Evolutionary conservation across 1,140 invertebrate species (phyloP), one percentile per base, ranked within the genome.

Genomic region (Pygmarrhopalites habei): DNA sequence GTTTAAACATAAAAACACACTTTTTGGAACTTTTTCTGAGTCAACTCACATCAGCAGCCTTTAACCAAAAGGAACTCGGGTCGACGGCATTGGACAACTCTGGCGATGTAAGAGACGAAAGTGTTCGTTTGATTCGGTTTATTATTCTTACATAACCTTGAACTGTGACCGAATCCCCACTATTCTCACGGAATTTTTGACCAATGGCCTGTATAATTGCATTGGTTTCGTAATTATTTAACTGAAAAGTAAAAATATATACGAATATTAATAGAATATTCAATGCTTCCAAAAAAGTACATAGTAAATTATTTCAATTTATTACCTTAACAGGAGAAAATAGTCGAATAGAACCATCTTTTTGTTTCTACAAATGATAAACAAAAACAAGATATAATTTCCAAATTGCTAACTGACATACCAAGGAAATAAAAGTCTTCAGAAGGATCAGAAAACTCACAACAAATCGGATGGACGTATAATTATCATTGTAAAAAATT

Each of bases 371-470:
- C 12, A 28, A 10, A 53, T 5, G 2, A 4, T 28, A 2, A 28
- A 53, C 29, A 55, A 29, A 29, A 55, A 17, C 7, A n/a, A 30
- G n/a, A n/a, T 30, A 15, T 3, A 32, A 19, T n/a, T 15, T 55
- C 2, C 5, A 30, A 30, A 35, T 35, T 5, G 15, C 5, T 7
- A 15, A 35, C 15, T 35, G 5, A 7, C 32, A 35, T 5, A 35
- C 3, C 52, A 51, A 51, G 26, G 7, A 4, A 26, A 14, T n/a
- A 51, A 51, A 21, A 12, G 12, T 51, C 23, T 23, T 23, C 26
- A 14, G 47, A 7, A 51, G 26, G 26, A 52, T 25, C 7, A 26
- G n/a, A 35, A n/a, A 35, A 57, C 39, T 60, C 43, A 60, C 58
- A 21, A 60, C 19, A 19, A 60, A 60, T 17, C 47, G 28, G 19